Evolutionary conservation across 2,113 vertebrate species (phyloP), one percentile per base, ranked within the genome.

Genomic region (Mystacornis crossleyi): DNA sequence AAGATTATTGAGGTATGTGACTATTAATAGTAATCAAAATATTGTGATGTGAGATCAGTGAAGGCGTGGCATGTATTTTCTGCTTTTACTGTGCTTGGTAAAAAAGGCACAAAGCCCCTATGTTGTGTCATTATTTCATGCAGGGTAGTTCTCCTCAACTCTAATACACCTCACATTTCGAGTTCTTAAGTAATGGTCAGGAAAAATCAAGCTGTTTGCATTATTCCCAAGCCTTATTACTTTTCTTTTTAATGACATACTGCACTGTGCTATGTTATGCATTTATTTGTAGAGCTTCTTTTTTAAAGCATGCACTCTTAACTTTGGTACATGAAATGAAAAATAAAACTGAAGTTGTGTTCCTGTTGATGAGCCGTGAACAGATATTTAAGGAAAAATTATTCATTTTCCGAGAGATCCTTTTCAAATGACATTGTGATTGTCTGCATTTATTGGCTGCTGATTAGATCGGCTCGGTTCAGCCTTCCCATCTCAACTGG

Each of bases 151-250:
- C 97, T 96, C 83, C 95, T 96, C 94, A 95, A 92, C 57, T 94
- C 69, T 88, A 94, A 74, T 61, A 80, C 34, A 85, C 72, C 67
- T 95, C 93, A 95, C 72, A 93, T 92, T 98, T 97, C 64, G 85
- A 75, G 53, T 70, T 84, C 83, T 95, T 96, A 97, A 97, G 90
- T 93, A 98, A 97, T 78, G 96, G 58, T 96, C 78, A 97, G 61
- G 71, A 95, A 90, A 96, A 96, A 66, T 88, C 95, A 97, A 97
- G 67, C 81, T 97, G 91, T 91, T 96, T 36, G 45, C 86, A 51
- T 86, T 95, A 95, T 89, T 96, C 78, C 83, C 83, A 77, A 87
- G 86, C 67, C 70, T 87, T 86, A 92, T 93, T 94, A 94, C 64
- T 95, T 95, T 95, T 36, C 70, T 78, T 89, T 95, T 88, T 94